Evolutionary conservation across 2,113 vertebrate species (phyloP).

Genomic region (Sigmodon hispidus): DNA sequence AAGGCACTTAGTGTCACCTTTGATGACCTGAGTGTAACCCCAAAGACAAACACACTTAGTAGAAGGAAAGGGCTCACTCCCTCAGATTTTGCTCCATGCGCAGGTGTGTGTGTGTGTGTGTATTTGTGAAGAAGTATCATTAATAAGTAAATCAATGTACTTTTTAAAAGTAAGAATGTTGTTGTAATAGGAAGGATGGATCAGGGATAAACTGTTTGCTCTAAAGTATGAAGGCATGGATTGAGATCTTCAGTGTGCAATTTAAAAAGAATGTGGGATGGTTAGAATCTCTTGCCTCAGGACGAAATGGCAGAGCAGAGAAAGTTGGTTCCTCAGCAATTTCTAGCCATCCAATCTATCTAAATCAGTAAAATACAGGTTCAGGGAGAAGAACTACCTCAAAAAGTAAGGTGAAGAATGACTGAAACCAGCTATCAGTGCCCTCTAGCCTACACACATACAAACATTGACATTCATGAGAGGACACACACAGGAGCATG

Average conservation of each 20-base stretch:
- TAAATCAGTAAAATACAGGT: background rate
- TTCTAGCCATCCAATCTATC: background rate
- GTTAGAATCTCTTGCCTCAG: background rate
- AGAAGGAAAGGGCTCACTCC: background rate
- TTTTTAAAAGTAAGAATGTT: background rate
- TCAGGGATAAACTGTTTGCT: background rate
- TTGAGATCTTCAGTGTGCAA: background rate
- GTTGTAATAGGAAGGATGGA: background rate
- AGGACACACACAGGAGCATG: background rate
- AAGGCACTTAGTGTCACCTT: background rate
- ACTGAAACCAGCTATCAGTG: background rate
- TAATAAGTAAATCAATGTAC: too few species aligned
- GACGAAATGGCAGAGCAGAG: background rate
- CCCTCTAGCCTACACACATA: background rate
- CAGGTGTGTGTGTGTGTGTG: too few species aligned
- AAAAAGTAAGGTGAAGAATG: background rate
- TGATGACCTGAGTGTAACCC: background rate
- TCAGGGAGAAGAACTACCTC: background rate
- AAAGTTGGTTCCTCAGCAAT: background rate
- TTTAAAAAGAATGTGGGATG: background rate
- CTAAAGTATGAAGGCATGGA: too few species aligned
- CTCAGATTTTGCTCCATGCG: too few species aligned
- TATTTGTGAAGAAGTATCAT: too few species aligned
- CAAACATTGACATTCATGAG: background rate
- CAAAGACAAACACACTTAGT: background rate